Evolutionary conservation across 92 coral and sea anemone species (phyloP).

Genomic region (Parazoanthus darwini): DNA sequence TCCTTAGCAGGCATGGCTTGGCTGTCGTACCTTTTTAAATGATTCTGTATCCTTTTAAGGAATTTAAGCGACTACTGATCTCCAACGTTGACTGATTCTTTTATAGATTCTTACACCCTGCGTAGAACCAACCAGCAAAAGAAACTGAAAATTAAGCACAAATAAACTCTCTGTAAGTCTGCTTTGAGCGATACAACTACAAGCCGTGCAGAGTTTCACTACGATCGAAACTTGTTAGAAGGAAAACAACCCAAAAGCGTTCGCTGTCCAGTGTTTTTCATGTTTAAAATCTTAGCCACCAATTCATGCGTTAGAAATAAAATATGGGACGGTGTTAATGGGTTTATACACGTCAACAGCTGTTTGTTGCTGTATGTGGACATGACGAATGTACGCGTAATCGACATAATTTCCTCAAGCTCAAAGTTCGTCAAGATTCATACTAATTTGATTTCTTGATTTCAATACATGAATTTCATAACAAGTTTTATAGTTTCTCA

Average conservation of each 20-base stretch:
- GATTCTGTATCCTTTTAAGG: not conserved
- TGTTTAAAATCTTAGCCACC: not conserved
- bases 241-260: no score
- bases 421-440: not conserved
- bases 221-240: no score
- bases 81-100: not conserved
- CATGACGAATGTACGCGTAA: not conserved
- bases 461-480: no score
- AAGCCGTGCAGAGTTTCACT: not conserved
- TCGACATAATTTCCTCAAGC: not conserved
- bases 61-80: not conserved
- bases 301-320: not conserved
- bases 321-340: not conserved
- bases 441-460: not conserved
- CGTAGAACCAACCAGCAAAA: not conserved
- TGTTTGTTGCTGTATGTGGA: not conserved
- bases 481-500: no score
- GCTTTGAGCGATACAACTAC: not conserved
- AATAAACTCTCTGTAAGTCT: not conserved
- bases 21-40: not conserved
- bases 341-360: not conserved
- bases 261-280: no score
- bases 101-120: not conserved
- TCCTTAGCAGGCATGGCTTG: conserved; percentile 49
- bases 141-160: conserved; percentile 17